Percentiles rank a stretch among this genome's conserved stretches.
These are phyloP conservation scores for Apantesis nais DNA, from an alignment of 2,888 invertebrate species.

Conservation along the genomic window DNA sequence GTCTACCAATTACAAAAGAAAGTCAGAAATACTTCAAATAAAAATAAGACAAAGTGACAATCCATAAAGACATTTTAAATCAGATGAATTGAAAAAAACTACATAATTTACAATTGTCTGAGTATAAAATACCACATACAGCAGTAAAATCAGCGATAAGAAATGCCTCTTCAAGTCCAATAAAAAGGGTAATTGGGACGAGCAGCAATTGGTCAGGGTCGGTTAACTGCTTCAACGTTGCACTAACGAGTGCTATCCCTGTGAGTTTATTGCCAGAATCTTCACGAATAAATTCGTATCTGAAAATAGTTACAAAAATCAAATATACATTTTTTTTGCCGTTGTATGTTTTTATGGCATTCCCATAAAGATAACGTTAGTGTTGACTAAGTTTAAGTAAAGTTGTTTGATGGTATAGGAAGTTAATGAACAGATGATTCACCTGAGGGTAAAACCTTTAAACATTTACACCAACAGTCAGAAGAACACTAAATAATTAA, in stretches of 20 bases:
- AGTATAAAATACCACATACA: constrained; percentile 55
- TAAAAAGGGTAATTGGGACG: constrained; percentile 88
- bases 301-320: background rate
- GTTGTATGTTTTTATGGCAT: too few species aligned
- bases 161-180: constrained; percentile 89
- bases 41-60: too few species aligned
- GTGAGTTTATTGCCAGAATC: constrained; percentile 67
- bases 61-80: background rate
- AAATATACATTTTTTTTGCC: background rate
- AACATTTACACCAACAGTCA: too few species aligned
- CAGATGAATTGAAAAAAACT: background rate
- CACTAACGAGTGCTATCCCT: constrained; percentile 75
- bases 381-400: too few species aligned
- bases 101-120: background rate
- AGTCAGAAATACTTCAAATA: too few species aligned
- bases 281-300: constrained; percentile 8
- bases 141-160: constrained; percentile 86
- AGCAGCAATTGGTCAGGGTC: constrained; percentile 87
- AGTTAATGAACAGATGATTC: too few species aligned
- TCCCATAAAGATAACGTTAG: too few species aligned
- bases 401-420: too few species aligned
- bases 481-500: too few species aligned
- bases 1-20: too few species aligned
- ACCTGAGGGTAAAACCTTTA: too few species aligned
- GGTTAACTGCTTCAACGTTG: constrained; percentile 85